Evolutionary conservation across 1,140 invertebrate genomes (phyloP), one percentile per base, ranked within the genome.

Genomic region (Maniola jurtina): DNA sequence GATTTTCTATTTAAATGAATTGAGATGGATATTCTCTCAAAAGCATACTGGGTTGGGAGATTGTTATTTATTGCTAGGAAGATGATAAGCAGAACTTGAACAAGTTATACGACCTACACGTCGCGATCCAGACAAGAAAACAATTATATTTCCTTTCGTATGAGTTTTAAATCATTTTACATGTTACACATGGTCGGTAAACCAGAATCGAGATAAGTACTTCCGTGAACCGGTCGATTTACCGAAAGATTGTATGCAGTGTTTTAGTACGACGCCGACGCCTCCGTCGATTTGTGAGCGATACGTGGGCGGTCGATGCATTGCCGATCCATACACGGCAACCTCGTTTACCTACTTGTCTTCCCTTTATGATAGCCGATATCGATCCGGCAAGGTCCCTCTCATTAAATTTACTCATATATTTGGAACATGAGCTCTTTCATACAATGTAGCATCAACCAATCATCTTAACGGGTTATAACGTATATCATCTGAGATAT

Each of bases 251-350:
- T 72, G 73, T 86, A 84, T 79, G 80, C 79, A 79, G 71, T 80
- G 76, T 81, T 82, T 79, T 80, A 79, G 76, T 81, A 56, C 74
- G 73, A 83, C 79, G 80, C 79, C 80, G 73, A 83, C 79, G 80
- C 79, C 80, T 84, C 72, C 79, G 57, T 78, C 73, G 70, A 80
- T 84, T 76, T 74, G 67, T 73, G 80, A 77, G 76, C 73, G 72
- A 75, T 76, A 77, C 83, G 84, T 84, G 77, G 83, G 83, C 81
- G 84, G 82, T 70, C 83, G 84, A 81, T 87, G 83, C 82, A 84
- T 86, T 84, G 76, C 71, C 82, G 69, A 72, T 66, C 84, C 81
- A 75, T 84, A 88, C 79, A 83, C 73, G 81, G 82, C 80, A 79
- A 86, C 76, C 73, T 81, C 71, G 81, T 84, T 82, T 84, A 81